Percentiles rank a stretch among this genome's conserved stretches.
phyloP scores from a whole-genome alignment of 2,888 invertebrate genomes.

The Stenurella melanura region DNA sequence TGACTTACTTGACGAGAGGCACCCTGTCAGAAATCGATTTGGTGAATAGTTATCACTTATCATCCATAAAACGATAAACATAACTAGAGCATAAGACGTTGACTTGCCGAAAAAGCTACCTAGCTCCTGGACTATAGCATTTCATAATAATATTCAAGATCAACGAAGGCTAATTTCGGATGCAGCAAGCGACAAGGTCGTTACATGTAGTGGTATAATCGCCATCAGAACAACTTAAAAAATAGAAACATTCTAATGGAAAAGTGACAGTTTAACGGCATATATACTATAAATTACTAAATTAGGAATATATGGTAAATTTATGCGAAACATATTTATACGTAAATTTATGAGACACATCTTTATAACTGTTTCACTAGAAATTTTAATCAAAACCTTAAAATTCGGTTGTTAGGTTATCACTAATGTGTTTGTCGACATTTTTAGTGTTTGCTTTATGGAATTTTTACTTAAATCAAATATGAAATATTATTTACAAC shows the following conservation, averaged over 20 bases:
- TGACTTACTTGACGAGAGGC: too few relatives aligned
- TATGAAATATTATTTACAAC: neutral
- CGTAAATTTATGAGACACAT: neutral
- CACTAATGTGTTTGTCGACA: neutral
- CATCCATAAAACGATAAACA: too few relatives aligned
- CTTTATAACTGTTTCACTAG: neutral
- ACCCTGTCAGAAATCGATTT: too few relatives aligned
- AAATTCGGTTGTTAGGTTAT: conserved; percentile 7
- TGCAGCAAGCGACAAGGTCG: conserved; percentile 20
- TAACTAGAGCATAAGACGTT: too few relatives aligned
- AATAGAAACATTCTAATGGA: neutral
- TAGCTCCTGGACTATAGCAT: neutral
- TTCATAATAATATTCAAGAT: neutral
- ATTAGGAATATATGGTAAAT: neutral
- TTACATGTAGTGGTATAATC: neutral
- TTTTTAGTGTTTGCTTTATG: neutral
- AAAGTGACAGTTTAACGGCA: neutral
- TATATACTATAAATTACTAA: neutral
- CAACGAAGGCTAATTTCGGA: conserved; percentile 9
- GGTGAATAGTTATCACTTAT: too few relatives aligned
- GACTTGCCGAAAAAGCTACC: too few relatives aligned
- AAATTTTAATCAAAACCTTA: neutral
- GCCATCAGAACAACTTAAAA: neutral
- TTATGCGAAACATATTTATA: neutral
- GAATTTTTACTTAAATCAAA: neutral